Conservation (phyloP, 2,113 vertebrate species). For the Vicugna pacos region DNA sequence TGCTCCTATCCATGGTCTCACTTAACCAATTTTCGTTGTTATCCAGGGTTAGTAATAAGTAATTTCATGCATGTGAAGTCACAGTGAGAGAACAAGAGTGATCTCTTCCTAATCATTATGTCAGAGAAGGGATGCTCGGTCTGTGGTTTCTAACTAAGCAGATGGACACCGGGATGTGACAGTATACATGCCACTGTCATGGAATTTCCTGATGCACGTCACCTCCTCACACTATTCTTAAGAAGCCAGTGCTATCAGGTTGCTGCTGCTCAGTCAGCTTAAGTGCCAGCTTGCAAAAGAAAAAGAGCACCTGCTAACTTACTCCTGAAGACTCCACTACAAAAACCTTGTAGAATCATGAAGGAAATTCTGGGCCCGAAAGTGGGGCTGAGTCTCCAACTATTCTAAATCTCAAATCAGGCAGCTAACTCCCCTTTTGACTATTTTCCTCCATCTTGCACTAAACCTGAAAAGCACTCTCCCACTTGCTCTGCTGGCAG, state of each 20-base stretch:
- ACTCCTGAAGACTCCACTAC: not conserved
- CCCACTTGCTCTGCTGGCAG: conserved; percentile 41
- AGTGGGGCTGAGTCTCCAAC: not conserved
- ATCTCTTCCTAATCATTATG: not conserved
- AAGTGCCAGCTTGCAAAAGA: conserved; percentile 10
- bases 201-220: not conserved
- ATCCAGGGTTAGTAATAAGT: not conserved
- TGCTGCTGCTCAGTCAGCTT: not conserved
- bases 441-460: conserved; percentile 43
- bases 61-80: not conserved
- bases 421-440: not conserved
- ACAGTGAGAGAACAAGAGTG: not conserved
- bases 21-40: not conserved
- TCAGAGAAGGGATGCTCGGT: not conserved
- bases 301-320: not conserved
- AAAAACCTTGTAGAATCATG: conserved; percentile 27
- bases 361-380: conserved; percentile 27
- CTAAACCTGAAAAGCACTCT: conserved; percentile 53
- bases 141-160: not conserved
- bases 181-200: fast-evolving
- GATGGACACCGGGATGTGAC: not conserved
- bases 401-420: conserved; percentile 30
- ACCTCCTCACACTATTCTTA: not conserved
- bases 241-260: not conserved
- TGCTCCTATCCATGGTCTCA: not conserved